phyloP scores from a whole-genome alignment of 53 echinoderm and acorn worm species.

The Patiria pectinifera region DNA sequence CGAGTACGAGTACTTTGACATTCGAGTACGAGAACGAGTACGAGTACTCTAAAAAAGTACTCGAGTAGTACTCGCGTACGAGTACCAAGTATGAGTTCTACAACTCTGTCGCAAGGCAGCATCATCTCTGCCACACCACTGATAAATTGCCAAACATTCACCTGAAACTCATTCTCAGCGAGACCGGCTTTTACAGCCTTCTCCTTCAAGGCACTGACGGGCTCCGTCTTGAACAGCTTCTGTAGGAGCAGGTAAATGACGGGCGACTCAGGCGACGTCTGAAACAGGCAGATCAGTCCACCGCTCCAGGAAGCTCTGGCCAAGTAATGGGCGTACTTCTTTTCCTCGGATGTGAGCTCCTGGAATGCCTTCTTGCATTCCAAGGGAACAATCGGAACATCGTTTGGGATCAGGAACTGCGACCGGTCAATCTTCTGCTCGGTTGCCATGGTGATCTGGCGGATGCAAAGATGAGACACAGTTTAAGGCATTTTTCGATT shows the following conservation, averaged over 20 bases:
- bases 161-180: conserved; percentile 75
- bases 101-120: no score
- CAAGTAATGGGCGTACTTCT: conserved; percentile 92
- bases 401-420: conserved; percentile 90
- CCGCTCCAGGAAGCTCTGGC: conserved; percentile 87
- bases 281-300: conserved; percentile 86
- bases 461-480: neutral
- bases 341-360: conserved; percentile 78
- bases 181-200: conserved; percentile 58
- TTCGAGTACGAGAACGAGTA: no score
- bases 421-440: conserved; percentile 29
- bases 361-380: conserved; percentile 86
- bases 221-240: conserved; percentile 83
- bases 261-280: conserved; percentile 93
- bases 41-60: no score
- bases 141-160: conserved; percentile 5
- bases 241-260: conserved; percentile 80
- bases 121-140: no score
- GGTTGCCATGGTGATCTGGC: conserved; percentile 35
- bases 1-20: no score
- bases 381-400: conserved; percentile 81
- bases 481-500: no score
- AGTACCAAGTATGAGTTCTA: no score
- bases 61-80: no score
- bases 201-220: conserved; percentile 65